phyloP scores from a whole-genome alignment of 2,113 vertebrate genomes.

The Gallinago undulata region DNA sequence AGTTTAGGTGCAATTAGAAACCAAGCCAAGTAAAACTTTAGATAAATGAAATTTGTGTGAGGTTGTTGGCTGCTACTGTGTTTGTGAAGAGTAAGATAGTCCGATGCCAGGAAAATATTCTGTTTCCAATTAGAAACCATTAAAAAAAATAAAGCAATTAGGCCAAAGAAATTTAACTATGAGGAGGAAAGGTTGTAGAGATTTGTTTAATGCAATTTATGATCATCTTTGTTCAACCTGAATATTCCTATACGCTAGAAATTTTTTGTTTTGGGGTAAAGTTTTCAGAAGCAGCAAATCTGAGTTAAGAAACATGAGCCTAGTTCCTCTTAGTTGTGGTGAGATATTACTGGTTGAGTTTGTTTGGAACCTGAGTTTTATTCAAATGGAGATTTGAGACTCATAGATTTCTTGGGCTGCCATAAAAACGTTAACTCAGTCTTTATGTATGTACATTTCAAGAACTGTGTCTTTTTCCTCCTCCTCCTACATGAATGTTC shows the following conservation, averaged over 20 bases:
- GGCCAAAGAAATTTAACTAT: constrained; percentile 46
- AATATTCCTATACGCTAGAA: background rate
- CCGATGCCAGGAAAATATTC: constrained; percentile 65
- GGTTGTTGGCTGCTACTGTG: constrained; percentile 44
- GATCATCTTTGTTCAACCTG: background rate
- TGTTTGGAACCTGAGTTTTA: background rate
- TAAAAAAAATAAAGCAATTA: constrained; percentile 51
- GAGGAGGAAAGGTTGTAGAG: background rate
- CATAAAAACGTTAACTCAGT: background rate
- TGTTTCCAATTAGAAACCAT: constrained; percentile 67
- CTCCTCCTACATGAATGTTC: background rate
- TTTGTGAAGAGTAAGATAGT: constrained; percentile 41
- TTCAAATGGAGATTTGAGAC: background rate
- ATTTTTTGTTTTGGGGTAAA: background rate
- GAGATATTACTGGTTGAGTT: background rate
- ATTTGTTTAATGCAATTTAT: background rate
- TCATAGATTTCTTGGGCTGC: background rate
- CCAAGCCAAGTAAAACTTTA: constrained; percentile 50
- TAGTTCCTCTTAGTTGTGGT: background rate
- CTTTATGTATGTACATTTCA: background rate
- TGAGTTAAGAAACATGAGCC: background rate
- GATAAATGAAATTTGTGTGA: constrained; percentile 49
- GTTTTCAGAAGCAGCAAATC: background rate
- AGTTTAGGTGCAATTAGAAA: constrained; percentile 56
- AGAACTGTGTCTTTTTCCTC: background rate